Conservation (phyloP, 1,140 invertebrate species). For the Tetramorium parvispinum region DNA sequence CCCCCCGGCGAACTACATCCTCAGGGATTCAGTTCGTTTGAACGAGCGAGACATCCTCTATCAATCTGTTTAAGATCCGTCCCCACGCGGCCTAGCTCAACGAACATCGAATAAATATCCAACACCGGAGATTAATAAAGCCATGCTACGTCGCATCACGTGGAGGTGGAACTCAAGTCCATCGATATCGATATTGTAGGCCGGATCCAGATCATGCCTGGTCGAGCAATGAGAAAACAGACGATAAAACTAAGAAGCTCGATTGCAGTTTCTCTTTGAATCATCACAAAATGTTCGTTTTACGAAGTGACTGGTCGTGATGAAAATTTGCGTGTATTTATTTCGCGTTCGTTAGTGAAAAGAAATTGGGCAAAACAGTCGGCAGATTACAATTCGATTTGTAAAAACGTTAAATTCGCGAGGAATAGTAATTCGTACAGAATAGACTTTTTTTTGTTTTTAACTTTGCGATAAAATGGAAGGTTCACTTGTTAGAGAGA, state of each 20-base stretch:
- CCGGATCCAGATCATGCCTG: slow-evolving; percentile 46
- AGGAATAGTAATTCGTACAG: neutral
- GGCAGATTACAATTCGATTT: neutral
- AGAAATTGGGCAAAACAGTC: neutral
- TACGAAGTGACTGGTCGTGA: neutral
- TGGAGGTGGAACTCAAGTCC: neutral
- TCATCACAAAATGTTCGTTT: neutral
- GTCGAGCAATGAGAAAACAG: slow-evolving; percentile 27
- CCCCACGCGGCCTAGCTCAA: slow-evolving; percentile 9
- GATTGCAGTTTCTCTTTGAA: neutral
- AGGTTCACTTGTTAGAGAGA: neutral
- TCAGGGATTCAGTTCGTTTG: slow-evolving; percentile 26
- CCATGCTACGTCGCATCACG: neutral
- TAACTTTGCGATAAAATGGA: neutral
- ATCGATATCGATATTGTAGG: slow-evolving; percentile 51
- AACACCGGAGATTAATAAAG: slow-evolving; percentile 27
- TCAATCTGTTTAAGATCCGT: slow-evolving; percentile 23
- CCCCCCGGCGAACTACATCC: neutral
- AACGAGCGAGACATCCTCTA: slow-evolving; percentile 43
- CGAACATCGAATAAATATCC: slow-evolving; percentile 34
- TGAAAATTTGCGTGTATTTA: neutral
- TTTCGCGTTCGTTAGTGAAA: neutral
- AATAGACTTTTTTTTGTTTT: neutral
- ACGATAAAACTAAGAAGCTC: neutral
- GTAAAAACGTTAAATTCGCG: neutral